Percentiles rank a stretch among this genome's conserved stretches.
phyloP scores from a whole-genome alignment of 2,888 invertebrate species.

The Operophtera brumata region DNA sequence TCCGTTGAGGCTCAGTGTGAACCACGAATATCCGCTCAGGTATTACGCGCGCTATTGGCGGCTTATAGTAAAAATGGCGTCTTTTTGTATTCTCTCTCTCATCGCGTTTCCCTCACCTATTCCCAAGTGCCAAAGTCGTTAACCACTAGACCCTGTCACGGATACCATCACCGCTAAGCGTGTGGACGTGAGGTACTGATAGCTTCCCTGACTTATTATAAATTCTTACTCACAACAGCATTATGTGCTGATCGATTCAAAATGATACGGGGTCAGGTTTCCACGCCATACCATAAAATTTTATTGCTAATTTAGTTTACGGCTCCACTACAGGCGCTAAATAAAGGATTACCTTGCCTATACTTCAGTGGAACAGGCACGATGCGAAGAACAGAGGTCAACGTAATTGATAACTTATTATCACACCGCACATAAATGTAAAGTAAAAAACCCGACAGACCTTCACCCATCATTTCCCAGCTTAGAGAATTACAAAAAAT shows the following conservation, averaged over 20 bases:
- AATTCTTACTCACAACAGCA: slow-evolving; percentile 50
- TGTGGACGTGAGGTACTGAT: slow-evolving; percentile 46
- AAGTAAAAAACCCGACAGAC: not conserved
- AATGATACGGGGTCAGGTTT: slow-evolving; percentile 56
- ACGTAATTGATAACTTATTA: slow-evolving; percentile 4
- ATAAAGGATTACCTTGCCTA: slow-evolving; percentile 26
- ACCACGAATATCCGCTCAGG: too few species aligned
- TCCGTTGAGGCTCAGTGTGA: too few species aligned
- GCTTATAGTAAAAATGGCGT: too few species aligned
- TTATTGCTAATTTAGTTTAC: slow-evolving; percentile 53
- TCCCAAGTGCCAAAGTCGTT: not conserved
- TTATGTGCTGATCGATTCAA: slow-evolving; percentile 53
- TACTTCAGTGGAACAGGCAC: not conserved
- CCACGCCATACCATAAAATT: slow-evolving; percentile 49
- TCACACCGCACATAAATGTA: not conserved
- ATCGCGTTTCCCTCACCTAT: too few species aligned
- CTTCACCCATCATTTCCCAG: not conserved
- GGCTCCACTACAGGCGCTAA: slow-evolving; percentile 26
- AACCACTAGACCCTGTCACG: slow-evolving; percentile 43
- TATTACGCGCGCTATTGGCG: too few species aligned
- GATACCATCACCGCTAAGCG: slow-evolving; percentile 56
- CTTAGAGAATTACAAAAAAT: too few species aligned
- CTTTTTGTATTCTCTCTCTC: too few species aligned
- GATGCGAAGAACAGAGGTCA: not conserved
- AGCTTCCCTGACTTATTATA: slow-evolving; percentile 49